Percentiles rank a stretch among this genome's conserved stretches.
Evolutionary conservation across 2,797 vertebrate genomes (phyloP).

Genomic region (Steatocranus sp.): DNA sequence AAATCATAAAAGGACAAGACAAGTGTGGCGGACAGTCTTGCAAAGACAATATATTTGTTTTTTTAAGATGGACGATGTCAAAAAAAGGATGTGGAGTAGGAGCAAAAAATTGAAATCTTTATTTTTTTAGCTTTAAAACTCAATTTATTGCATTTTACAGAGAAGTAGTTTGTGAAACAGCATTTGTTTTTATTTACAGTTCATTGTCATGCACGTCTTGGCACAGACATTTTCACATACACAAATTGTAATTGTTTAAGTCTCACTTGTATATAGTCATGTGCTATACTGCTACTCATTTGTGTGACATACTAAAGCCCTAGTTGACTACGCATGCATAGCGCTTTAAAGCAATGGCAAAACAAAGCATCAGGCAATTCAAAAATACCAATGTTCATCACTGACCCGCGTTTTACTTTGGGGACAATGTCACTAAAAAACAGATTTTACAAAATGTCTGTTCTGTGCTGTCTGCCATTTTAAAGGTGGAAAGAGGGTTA

Average conservation of each 20-base stretch:
- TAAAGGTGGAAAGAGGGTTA: slow-evolving; percentile 37
- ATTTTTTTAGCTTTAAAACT: background rate
- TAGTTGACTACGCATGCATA: background rate
- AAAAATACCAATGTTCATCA: background rate
- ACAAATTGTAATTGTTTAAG: background rate
- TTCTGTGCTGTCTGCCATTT: slow-evolving; percentile 6
- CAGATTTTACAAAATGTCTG: slow-evolving; percentile 31
- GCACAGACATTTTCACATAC: fast-evolving
- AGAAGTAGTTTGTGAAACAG: background rate
- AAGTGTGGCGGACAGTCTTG: background rate
- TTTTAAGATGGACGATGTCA: background rate
- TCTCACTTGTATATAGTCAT: background rate
- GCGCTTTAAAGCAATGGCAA: background rate
- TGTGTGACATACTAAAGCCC: fast-evolving
- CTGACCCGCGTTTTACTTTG: background rate
- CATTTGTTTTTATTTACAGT: background rate
- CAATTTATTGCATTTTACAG: background rate
- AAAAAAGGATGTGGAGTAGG: background rate
- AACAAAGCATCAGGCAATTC: background rate
- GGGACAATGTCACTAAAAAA: background rate
- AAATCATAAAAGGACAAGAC: slow-evolving; percentile 35
- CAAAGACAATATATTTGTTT: fast-evolving
- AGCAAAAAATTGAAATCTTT: fast-evolving
- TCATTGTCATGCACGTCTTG: fast-evolving
- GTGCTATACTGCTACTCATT: background rate